These are phyloP conservation scores for Clarias fuscus DNA, from an alignment of 2,797 vertebrate genomes.

Conservation along the genomic window DNA sequence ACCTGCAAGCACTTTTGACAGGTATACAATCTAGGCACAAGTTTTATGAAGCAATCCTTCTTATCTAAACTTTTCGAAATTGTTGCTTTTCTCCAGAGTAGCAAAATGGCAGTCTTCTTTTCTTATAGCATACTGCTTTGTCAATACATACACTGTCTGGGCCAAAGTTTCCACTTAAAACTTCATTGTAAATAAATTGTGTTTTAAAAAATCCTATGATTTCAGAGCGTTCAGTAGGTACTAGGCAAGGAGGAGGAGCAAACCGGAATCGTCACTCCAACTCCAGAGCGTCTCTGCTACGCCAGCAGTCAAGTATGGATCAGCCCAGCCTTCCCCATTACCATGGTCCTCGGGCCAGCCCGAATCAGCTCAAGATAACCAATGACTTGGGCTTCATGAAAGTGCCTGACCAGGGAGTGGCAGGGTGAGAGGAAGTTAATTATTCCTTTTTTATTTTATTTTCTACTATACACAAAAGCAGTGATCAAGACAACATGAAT, in stretches of 20 bases:
- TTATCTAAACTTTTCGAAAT: not conserved
- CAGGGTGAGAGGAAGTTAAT: constrained; percentile 70
- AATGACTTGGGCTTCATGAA: constrained; percentile 80
- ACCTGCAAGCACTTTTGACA: not conserved
- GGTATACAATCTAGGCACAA: not conserved
- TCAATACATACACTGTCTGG: not conserved
- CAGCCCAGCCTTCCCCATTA: constrained; percentile 79
- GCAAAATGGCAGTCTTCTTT: not conserved
- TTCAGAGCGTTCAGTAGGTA: constrained; percentile 48
- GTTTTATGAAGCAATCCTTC: not conserved
- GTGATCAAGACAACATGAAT: not conserved
- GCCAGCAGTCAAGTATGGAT: constrained; percentile 78
- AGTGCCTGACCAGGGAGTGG: constrained; percentile 82
- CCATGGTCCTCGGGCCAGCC: constrained; percentile 54
- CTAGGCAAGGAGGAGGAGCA: constrained; percentile 37
- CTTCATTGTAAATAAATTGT: not conserved
- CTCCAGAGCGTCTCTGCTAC: constrained; percentile 67
- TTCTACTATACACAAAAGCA: not conserved
- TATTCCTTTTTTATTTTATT: not conserved
- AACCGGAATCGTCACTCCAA: not conserved
- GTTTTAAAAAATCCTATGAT: constrained; percentile 18
- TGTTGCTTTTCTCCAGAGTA: not conserved
- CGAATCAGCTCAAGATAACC: constrained; percentile 59
- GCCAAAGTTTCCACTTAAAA: not conserved
- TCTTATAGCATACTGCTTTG: not conserved